phyloP scores from a whole-genome alignment of 2,797 vertebrate genomes.

The Anomalospiza imberbis region DNA sequence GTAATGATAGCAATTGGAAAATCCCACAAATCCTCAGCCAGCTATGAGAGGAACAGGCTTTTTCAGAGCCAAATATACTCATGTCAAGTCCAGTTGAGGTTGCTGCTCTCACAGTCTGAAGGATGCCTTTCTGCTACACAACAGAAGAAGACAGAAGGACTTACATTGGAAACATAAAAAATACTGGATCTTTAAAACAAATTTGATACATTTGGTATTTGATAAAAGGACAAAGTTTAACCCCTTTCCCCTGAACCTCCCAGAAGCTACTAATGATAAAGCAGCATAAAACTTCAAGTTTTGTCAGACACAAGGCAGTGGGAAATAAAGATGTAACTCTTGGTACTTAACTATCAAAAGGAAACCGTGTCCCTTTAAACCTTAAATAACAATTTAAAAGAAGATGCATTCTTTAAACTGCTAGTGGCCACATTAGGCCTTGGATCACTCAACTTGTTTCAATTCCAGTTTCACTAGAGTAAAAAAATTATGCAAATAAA shows the following conservation, averaged over 20 bases:
- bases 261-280: background rate
- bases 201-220: background rate
- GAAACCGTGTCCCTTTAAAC: background rate
- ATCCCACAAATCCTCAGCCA: background rate
- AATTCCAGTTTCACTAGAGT: background rate
- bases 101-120: background rate
- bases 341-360: background rate
- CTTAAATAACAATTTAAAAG: background rate
- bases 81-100: background rate
- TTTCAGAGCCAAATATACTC: background rate
- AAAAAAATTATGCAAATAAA: background rate
- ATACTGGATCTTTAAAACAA: background rate
- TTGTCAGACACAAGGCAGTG: background rate
- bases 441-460: background rate
- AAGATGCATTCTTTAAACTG: background rate
- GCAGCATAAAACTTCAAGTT: background rate
- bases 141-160: background rate
- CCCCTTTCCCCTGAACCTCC: background rate
- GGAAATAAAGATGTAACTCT: background rate
- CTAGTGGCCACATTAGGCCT: background rate
- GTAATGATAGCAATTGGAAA: background rate
- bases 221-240: background rate
- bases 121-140: background rate
- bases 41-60: background rate
- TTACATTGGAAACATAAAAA: background rate